Percentiles rank a stretch among this genome's conserved stretches.
Evolutionary conservation across 2,888 invertebrate genomes (phyloP).

Genomic region (Phasia obesa): DNA sequence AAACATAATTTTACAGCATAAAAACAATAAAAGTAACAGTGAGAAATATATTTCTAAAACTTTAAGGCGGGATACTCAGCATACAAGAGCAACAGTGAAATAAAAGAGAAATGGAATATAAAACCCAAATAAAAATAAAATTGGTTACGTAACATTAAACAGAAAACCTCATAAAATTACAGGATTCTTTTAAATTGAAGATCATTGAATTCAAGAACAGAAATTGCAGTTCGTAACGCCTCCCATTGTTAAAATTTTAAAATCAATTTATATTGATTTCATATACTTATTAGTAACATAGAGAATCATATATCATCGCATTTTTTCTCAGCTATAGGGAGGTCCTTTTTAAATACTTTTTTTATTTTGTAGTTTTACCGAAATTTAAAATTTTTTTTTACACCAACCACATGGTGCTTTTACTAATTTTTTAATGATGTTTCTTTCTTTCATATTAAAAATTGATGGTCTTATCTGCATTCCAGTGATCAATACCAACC

Average conservation of each 20-base stretch:
- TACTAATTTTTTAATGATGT: conserved; percentile 35
- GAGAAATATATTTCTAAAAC: conserved; percentile 15
- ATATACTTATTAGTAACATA: conserved; percentile 9
- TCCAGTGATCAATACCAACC: conserved; percentile 13
- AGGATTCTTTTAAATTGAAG: conserved; percentile 31
- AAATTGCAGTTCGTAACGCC: conserved; percentile 55
- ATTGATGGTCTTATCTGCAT: conserved; percentile 9
- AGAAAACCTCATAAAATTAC: conserved; percentile 39
- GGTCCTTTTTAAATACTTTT: conserved; percentile 36
- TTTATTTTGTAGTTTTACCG: not conserved
- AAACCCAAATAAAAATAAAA: conserved; percentile 44
- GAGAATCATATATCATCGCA: conserved; percentile 48
- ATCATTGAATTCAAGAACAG: conserved; percentile 3
- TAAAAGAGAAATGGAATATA: not conserved
- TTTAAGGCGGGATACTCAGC: conserved; percentile 41
- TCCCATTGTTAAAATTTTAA: conserved; percentile 35
- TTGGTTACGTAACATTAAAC: conserved; percentile 62
- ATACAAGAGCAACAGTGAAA: conserved; percentile 8
- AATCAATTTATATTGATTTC: conserved; percentile 43
- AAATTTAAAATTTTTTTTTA: conserved; percentile 18
- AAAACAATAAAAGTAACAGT: conserved; percentile 11
- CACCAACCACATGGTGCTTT: conserved; percentile 58
- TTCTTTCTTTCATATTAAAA: not conserved
- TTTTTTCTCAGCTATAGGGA: conserved; percentile 20
- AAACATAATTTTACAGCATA: conserved; percentile 21